These are phyloP conservation scores for Poicephalus meyeri DNA, from an alignment of 2,113 vertebrate genomes.

Conservation along the genomic window DNA sequence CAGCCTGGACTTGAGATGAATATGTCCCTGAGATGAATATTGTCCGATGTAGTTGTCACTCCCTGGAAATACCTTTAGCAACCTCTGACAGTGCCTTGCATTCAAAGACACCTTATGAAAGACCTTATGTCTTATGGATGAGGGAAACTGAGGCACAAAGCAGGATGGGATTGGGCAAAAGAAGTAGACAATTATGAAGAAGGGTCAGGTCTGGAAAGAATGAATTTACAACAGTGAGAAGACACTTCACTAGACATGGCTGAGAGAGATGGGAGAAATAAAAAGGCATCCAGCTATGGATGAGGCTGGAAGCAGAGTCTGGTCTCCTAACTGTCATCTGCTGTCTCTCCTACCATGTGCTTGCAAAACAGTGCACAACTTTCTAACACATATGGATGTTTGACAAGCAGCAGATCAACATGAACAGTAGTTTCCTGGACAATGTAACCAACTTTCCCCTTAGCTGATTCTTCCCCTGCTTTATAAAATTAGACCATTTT, in stretches of 20 bases:
- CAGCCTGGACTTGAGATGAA: background rate
- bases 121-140: background rate
- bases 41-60: background rate
- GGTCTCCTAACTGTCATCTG: background rate
- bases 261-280: constrained; percentile 3
- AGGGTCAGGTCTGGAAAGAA: background rate
- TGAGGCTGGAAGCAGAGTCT: background rate
- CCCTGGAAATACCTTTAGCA: background rate
- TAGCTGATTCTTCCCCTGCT: background rate
- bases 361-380: background rate
- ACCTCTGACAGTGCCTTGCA: background rate
- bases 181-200: background rate
- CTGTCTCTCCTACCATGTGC: background rate
- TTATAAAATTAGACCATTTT: constrained; percentile 8
- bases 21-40: background rate
- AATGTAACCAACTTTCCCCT: background rate
- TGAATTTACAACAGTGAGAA: background rate
- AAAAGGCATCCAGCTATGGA: background rate
- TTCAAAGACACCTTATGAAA: background rate
- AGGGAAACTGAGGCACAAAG: background rate
- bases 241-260: background rate
- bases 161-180: background rate
- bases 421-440: constrained; percentile 2
- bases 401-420: background rate
- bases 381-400: background rate